These are phyloP conservation scores for Nyctalus aviator DNA, from an alignment of 2,797 vertebrate genomes.

Conservation along the genomic window DNA sequence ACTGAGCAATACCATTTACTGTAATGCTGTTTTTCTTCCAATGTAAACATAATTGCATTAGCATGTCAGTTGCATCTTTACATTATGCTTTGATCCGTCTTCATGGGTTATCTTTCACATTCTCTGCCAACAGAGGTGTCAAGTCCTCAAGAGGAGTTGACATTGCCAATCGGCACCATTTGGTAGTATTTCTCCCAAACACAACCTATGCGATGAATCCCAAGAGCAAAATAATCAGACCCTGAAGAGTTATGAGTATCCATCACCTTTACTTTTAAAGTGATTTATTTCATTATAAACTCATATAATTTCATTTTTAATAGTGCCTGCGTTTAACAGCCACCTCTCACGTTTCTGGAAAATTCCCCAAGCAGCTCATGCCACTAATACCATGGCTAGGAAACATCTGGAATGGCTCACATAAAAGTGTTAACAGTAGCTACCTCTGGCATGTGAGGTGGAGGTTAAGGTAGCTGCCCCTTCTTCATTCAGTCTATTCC, in stretches of 20 bases:
- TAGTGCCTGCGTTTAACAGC: neutral
- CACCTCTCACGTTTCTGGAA: neutral
- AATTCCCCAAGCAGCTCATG: neutral
- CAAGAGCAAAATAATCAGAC: conserved; percentile 20
- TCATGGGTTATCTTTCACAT: neutral
- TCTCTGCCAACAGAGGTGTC: neutral
- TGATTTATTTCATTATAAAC: neutral
- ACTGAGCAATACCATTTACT: conserved; percentile 10
- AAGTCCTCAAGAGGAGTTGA: conserved; percentile 9
- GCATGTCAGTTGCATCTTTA: neutral
- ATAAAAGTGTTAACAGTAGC: conserved; percentile 13
- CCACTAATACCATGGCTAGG: neutral
- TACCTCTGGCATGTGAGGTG: neutral
- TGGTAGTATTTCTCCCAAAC: neutral
- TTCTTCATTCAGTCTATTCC: neutral
- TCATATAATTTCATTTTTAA: conserved; percentile 6
- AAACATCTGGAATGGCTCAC: conserved; percentile 16
- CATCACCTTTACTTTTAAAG: conserved; percentile 2
- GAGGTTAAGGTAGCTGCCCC: neutral
- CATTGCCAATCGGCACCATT: neutral
- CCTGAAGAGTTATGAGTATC: neutral
- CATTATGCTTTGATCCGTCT: neutral
- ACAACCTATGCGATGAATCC: neutral
- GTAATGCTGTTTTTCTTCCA: conserved; percentile 23
- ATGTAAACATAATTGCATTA: neutral